Evolutionary conservation across 2,113 vertebrate genomes (phyloP).

Genomic region (Glaucidium brasilianum): DNA sequence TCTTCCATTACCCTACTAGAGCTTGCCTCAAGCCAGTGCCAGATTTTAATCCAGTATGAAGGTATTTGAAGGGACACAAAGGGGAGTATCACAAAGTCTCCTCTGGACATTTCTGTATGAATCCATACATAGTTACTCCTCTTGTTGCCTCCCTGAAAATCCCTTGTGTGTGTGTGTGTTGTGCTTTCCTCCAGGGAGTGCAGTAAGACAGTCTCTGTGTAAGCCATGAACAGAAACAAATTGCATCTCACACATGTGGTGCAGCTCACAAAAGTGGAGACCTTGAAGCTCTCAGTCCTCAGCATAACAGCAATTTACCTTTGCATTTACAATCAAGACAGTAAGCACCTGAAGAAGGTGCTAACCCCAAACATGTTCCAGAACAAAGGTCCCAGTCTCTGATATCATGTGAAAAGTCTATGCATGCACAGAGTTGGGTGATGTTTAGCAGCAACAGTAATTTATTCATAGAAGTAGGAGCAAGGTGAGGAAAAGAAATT

Average conservation of each 20-base stretch:
- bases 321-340: neutral
- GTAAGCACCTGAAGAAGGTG: neutral
- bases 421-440: neutral
- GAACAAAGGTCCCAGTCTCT: neutral
- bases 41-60: neutral
- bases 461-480: neutral
- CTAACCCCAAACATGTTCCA: neutral
- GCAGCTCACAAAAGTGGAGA: neutral
- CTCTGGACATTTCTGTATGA: neutral
- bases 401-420: neutral
- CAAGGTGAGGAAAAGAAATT: neutral
- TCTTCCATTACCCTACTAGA: neutral
- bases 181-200: conserved; percentile 3
- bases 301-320: neutral
- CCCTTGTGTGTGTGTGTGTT: neutral
- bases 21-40: neutral
- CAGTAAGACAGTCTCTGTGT: neutral
- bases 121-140: neutral
- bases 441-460: neutral
- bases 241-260: neutral
- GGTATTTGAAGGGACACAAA: neutral
- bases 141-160: neutral
- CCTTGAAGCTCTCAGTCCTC: neutral
- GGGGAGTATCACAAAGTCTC: neutral
- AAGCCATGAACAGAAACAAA: neutral